Evolutionary conservation across 2,888 invertebrate genomes (phyloP), one percentile per base, ranked within the genome.

Genomic region (Formica aserva): DNA sequence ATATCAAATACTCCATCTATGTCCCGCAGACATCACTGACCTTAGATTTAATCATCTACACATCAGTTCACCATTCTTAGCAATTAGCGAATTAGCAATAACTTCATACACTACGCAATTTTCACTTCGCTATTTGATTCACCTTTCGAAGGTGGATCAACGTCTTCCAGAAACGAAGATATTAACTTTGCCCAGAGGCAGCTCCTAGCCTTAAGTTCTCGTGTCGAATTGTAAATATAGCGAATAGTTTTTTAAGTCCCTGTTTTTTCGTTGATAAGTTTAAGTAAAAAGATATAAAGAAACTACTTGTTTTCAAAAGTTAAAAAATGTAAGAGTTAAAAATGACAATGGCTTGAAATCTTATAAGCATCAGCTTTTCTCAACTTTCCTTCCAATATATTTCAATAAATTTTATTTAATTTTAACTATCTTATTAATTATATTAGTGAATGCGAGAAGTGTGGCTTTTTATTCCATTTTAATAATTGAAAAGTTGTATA

Each of bases 151-250:
- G 26, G 55, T 62, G 57, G 69, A 85, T 87, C 88, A 86, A 83
- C 81, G 93, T 94, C 94, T 94, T 94, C 93, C 94, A 92, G 92
- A 92, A 92, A 92, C 87, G 90, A 92, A 86, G 93, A 93, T 93
- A 93, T 93, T 93, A 93, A 87, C 71, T 88, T 90, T 88, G 90
- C 91, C 90, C 72, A 87, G n/a, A 74, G 87, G 90, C 89, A 90
- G 91, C 91, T 92, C 84, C 85, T 90, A 78, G 41, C 0, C 38
- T 83, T 67, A 76, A 62, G 48, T 77, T 75, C 2, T 62, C 35
- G 5, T 35, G 11, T 81, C n/a, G 38, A 35, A 38, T 18, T 75
- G 48, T 75, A 74, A 63, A 74, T 72, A 67, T 76, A 63, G 48
- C 18, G 13, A 29, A 38, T 81, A 41, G 0, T 71, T 1, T 69